A percentile compares a stretch with the other conserved stretches of the same genome.
phyloP scores from a whole-genome alignment of 2,888 invertebrate genomes.

The Halictus quadricinctus region DNA sequence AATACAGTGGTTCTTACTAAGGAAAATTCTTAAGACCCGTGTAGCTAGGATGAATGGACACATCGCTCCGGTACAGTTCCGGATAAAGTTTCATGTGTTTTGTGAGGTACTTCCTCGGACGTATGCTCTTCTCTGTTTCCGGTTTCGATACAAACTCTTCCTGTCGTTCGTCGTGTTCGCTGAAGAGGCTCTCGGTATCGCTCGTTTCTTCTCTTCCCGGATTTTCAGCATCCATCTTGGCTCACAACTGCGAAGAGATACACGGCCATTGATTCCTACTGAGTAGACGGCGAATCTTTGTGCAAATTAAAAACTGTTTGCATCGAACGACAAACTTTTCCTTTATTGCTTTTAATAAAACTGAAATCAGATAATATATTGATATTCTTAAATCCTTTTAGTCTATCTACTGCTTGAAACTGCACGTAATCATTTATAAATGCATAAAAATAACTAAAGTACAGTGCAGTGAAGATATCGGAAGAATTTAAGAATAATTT shows the following conservation, averaged over 20 bases:
- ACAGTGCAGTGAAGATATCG: no score
- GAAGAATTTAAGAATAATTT: no score
- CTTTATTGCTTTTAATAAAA: no score
- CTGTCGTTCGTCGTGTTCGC: neutral
- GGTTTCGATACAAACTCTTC: conserved; percentile 18
- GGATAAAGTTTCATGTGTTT: conserved; percentile 78
- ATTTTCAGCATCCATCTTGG: conserved; percentile 1
- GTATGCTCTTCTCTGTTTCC: conserved; percentile 41
- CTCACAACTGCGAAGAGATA: conserved; percentile 13
- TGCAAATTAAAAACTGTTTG: neutral
- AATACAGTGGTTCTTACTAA: conserved; percentile 84
- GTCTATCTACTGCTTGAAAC: no score
- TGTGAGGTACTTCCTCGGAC: conserved; percentile 61
- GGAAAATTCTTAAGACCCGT: conserved; percentile 84
- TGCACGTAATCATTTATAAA: no score
- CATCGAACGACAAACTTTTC: no score
- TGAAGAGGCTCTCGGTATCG: neutral
- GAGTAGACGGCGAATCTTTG: no score
- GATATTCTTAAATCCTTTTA: no score
- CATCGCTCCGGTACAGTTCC: conserved; percentile 85
- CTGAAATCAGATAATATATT: no score
- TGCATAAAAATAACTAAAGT: no score
- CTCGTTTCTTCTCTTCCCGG: no score
- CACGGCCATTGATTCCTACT: neutral
- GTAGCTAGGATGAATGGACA: conserved; percentile 86